Base-by-base conservation (phyloP, 2,888 invertebrate species). In the Caenorhabditis doughertyi region DNA sequence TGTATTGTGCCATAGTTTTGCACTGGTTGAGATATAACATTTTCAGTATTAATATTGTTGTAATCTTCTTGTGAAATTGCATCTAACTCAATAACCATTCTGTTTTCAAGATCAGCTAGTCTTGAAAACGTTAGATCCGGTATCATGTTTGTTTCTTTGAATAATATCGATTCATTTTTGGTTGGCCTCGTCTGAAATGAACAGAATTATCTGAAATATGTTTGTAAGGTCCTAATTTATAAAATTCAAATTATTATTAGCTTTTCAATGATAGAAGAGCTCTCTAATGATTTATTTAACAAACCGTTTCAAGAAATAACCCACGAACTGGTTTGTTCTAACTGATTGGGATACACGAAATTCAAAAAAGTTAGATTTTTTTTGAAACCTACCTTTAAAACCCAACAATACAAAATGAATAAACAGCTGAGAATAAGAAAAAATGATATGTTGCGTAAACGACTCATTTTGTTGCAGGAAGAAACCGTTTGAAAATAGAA, bases 61-160 rank as follows among this genome's bases (percentile, higher is more conserved):
- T 49, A 55, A 1, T 65, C 58, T 8, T 68, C 60, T 29, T 68
- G 58, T 3, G 77, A 39, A 18, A 62, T 44, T 7, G 18, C 53
- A 39, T 77, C 77, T 16, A 77, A 23, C 13, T 68, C 77, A 4
- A 32, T 23, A 3, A 58, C 49, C 42, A 77, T 58, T 44, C 42
- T 35, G 25, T 32, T 77, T 21, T 77, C 77, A 0, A 77, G 11
- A 27, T 77, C 77, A 16, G 77, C 77, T 16, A 77, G 25, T 25
- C 56, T 77, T 5, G 77, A 77, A 18, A 77, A 77, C 5, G 77
- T 68, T 0, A 77, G 9, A 18, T 77, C 68, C 3, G 77, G 77
- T 7, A 77, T 5, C 7, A 42, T 70, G 16, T 67, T 35, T 0
- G 60, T 27, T n/a, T 76, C 64, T 76, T 35, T 55, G 39, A 67